Conservation (phyloP, 2,113 vertebrate species). For the Elephantulus edwardii region DNA sequence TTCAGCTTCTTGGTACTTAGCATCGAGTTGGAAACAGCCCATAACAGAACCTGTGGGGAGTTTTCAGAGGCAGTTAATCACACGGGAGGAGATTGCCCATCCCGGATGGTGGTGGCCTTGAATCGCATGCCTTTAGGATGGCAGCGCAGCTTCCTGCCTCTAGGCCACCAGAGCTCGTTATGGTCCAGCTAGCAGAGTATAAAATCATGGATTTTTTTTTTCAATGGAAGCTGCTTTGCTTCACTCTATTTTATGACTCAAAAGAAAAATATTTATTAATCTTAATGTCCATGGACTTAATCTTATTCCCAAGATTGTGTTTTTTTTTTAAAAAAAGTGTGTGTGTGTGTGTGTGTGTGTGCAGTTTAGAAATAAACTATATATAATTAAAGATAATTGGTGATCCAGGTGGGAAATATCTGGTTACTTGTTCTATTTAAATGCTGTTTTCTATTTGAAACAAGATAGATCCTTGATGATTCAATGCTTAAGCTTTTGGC, state of each 20-base stretch:
- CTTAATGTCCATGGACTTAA: neutral
- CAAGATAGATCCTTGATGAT: neutral
- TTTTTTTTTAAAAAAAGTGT: slow-evolving; percentile 39
- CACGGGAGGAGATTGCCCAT: no score
- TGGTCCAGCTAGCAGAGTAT: neutral
- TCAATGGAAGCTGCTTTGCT: neutral
- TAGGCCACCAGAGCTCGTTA: no score
- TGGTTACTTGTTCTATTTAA: neutral
- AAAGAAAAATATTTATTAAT: neutral
- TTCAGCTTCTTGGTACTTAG: no score
- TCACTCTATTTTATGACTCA: neutral
- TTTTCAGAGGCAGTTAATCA: no score
- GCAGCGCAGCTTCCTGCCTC: no score
- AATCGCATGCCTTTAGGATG: no score
- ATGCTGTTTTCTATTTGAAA: neutral
- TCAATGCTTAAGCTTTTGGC: neutral
- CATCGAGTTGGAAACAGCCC: no score
- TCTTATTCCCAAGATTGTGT: no score
- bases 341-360: neutral
- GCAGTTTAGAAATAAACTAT: neutral
- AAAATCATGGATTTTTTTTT: slow-evolving; percentile 12
- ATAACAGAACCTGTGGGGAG: no score
- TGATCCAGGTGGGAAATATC: neutral
- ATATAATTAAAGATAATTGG: neutral
- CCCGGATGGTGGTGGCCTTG: no score